Percentiles rank a stretch among this genome's conserved stretches.
phyloP scores from a whole-genome alignment of 2,113 vertebrate species.

The Ivindomyrus marchei region DNA sequence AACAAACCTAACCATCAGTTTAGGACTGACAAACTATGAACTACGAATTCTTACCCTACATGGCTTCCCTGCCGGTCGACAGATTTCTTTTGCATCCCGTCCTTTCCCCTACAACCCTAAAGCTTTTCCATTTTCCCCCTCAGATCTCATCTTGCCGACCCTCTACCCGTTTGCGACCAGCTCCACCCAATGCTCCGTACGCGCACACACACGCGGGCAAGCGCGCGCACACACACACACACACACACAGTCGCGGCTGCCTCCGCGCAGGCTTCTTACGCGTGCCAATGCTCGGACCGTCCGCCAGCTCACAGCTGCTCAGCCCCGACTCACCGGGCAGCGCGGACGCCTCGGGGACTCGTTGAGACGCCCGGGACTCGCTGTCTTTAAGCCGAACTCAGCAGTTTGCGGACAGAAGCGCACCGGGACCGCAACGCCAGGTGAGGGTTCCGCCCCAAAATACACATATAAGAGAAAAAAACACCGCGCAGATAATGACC shows the following conservation, averaged over 20 bases:
- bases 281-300: neutral
- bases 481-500: neutral
- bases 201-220: neutral
- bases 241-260: neutral
- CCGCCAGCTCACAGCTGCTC: neutral
- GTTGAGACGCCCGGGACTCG: neutral
- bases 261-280: neutral
- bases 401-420: neutral
- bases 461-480: neutral
- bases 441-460: neutral
- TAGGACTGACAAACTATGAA: neutral
- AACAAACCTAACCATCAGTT: neutral
- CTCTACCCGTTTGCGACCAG: neutral
- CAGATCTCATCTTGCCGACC: neutral
- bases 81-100: neutral
- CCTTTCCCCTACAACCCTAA: neutral
- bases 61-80: neutral
- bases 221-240: neutral
- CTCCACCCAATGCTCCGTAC: neutral
- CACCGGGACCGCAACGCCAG: neutral
- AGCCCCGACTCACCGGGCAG: neutral
- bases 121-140: neutral
- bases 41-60: neutral
- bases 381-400: neutral
- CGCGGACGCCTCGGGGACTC: conserved; percentile 8